A percentile compares a stretch with the other conserved stretches of the same genome.
phyloP scores from a whole-genome alignment of 1,140 invertebrate species.

The Neoseiulus cucumeris region DNA sequence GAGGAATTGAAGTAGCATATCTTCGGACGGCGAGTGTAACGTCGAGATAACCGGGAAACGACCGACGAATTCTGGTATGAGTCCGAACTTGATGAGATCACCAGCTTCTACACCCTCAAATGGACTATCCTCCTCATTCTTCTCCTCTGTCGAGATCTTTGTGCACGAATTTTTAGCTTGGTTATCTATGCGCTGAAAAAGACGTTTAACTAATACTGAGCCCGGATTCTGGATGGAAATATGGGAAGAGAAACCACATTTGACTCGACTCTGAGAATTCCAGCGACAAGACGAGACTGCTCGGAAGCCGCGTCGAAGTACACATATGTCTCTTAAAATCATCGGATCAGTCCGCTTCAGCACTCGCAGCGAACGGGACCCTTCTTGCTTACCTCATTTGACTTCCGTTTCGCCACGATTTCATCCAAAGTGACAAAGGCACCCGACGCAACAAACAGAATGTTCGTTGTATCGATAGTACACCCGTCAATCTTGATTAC shows the following conservation, averaged over 20 bases:
- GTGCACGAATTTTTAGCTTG: slow-evolving; percentile 34
- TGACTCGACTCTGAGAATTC: no score
- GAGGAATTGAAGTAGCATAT: slow-evolving; percentile 78
- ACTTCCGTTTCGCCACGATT: slow-evolving; percentile 70
- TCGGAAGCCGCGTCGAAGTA: background rate
- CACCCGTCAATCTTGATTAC: slow-evolving; percentile 93
- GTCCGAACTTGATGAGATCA: slow-evolving; percentile 94
- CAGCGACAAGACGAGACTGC: background rate
- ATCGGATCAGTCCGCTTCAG: background rate
- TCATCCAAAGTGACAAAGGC: slow-evolving; percentile 92
- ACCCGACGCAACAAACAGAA: slow-evolving; percentile 92
- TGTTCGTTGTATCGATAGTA: slow-evolving; percentile 95
- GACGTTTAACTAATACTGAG: slow-evolving; percentile 38
- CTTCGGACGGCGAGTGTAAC: slow-evolving; percentile 79
- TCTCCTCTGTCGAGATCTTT: slow-evolving; percentile 38
- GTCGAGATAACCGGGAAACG: slow-evolving; percentile 87
- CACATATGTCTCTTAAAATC: background rate
- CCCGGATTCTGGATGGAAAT: slow-evolving; percentile 71
- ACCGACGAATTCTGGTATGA: slow-evolving; percentile 94
- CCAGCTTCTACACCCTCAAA: slow-evolving; percentile 74
- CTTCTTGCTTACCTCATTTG: slow-evolving; percentile 59
- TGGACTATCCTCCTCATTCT: slow-evolving; percentile 55
- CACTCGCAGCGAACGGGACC: no score
- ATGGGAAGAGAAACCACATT: slow-evolving; percentile 40
- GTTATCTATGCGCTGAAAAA: slow-evolving; percentile 54